Conservation (phyloP, 2,113 vertebrate genomes). For the Sitta europaea region DNA sequence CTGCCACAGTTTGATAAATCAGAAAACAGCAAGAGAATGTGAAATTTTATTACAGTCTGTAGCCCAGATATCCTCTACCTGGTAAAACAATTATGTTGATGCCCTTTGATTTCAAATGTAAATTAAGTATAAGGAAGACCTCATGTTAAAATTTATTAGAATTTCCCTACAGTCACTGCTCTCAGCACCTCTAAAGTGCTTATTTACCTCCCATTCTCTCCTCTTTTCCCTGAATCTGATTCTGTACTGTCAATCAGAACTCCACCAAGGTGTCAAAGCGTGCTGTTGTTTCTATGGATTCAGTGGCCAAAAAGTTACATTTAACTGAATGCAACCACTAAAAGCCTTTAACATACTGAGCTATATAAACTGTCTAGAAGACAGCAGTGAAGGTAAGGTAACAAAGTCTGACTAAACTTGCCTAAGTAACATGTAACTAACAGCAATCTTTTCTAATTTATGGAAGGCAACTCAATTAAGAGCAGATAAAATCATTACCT, state of each 20-base stretch:
- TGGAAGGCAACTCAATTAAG: neutral
- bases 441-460: neutral
- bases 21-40: neutral
- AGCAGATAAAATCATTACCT: neutral
- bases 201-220: too few relatives aligned
- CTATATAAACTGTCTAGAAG: neutral
- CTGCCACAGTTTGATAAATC: neutral
- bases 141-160: neutral
- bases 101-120: neutral
- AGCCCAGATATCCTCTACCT: neutral
- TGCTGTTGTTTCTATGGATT: neutral
- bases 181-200: fast-evolving
- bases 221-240: neutral
- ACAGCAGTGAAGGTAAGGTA: neutral
- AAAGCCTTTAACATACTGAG: neutral
- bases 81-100: neutral
- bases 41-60: neutral
- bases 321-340: neutral
- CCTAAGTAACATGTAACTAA: neutral
- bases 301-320: neutral
- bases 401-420: neutral
- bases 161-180: neutral
- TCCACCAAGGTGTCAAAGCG: neutral
- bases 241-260: neutral
- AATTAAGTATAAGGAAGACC: neutral